Base-by-base conservation (phyloP, 1,140 invertebrate genomes). In the Polypedilum vanderplanki region DNA sequence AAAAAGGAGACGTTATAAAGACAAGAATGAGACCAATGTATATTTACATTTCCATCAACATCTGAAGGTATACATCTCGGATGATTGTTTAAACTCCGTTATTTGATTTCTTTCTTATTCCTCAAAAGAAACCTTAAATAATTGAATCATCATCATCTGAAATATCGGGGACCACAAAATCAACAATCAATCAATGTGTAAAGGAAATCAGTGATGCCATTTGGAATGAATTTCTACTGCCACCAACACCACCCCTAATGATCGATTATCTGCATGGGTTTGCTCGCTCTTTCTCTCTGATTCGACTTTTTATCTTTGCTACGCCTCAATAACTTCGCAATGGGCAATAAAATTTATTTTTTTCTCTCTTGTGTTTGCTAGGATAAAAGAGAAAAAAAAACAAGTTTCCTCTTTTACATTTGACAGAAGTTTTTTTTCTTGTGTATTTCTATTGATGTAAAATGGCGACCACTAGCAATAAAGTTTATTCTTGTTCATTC, bases 121-220 rank as follows among this genome's bases (percentile, higher is more conserved):
- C 10, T 4, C 9, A 57, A n/a, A 57, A 57, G n/a, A 57, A 57
- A 57, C 46, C 46, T 57, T 57, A 57, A 57, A 57, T 57, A 57
- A 57, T 57, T 57, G 46, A 57, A 57, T 57, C 46, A 57, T n/a
- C 46, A n/a, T n/a, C 12, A 33, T 33, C 24, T 33, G 24, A 33
- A 33, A 33, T 33, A 3, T 33, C 24, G 24, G 24, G 24, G 46
- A n/a, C 46, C 46, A 57, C 46, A 57, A n/a, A 57, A 57, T 57
- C 46, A 57, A 57, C 46, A 57, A 57, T 57, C 46, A 57, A 57
- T 57, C 46, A 57, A 57, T 57, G 46, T 57, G n/a, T 57, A 57
- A n/a, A 12, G 12, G n/a, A 57, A 12, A 46, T 15, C 8, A 46
- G 24, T 33, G 24, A 46, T 46, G 41, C 41, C 41, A 46, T 46